Base-by-base conservation (phyloP, 2,888 invertebrate species). In the Ichneumon xanthorius region DNA sequence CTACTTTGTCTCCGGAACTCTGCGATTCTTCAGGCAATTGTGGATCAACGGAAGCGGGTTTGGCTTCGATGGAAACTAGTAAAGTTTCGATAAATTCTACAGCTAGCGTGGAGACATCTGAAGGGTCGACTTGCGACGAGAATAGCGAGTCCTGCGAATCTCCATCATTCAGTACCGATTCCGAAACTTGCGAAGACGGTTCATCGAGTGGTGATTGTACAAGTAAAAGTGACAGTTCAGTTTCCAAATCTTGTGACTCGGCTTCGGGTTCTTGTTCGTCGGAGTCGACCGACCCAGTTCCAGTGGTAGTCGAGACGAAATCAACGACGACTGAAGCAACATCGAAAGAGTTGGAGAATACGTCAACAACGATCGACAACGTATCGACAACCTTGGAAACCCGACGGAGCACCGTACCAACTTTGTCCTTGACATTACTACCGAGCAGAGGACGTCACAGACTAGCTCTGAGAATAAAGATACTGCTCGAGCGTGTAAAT, bases 401-500 rank as follows among this genome's bases (percentile, higher is more conserved):
- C 2, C 86, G 72, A 16, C 77, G 75, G 45, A 88, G 75, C 16
- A 85, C 83, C 1, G 26, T 26, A 3, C 40, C 81, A 40, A 70
- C 80, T 3, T 33, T 19, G 40, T 45, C 76, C 1, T 11, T 55
- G 19, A n/a, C 45, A 33, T 37, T 75, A 4, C 11, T 11, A 5
- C 40, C 48, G 33, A 83, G 48, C 14, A 77, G 72, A 40, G 55
- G 22, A 40, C 75, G 48, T 30, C 86, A 84, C 45, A 81, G 76
- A 55, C 61, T 89, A 4, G 84, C 80, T 14, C 79, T 90, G 75
- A 88, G 79, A 63, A 87, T 90, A 16, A 89, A 88, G 68, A 78
- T 90, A n/a, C 71, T 88, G 19, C 72, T 90, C 3, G 89, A 90
- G 55, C 88, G 88, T 37, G 81, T 89, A 16, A 73, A 88, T 45